Evolutionary conservation across 30 jellyfish, hydroid and myxozoan genomes (phyloP), one percentile per base, ranked within the genome.

Genomic region (Turritopsis rubra): DNA sequence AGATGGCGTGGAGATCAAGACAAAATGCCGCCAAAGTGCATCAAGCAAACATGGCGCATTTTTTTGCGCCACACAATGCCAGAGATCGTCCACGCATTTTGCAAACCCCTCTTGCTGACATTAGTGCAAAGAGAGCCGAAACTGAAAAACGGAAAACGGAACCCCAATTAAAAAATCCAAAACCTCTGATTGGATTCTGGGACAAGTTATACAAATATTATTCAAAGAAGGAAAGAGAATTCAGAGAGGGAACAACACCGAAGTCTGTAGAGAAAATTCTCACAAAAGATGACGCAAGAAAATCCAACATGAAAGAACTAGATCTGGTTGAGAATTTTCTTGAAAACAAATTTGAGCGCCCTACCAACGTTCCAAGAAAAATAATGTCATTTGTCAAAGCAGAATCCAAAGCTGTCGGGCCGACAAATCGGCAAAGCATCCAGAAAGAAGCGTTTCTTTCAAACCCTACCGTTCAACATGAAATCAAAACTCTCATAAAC

Each of bases 111-210:
- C 30, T 19, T 27, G 77, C 17, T 68, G 8, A 7, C 8, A 1
- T 8, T 27, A 68, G 8, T 27, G 77, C 16, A 68, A 27, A 68
- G 30, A 68, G 31, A 0, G 77, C 5, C 5, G 60, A 41, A 13
- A 41, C 60, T 41, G 60, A 41, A 41, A 5, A 5, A n/a, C n/a
- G n/a, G n/a, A n/a, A n/a, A n/a, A n/a, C n/a, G n/a, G n/a, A n/a
- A n/a, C n/a, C n/a, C n/a, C n/a, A n/a, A n/a, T n/a, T n/a, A n/a
- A n/a, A 70, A 17, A 29, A 29, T 70, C 66, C 66, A 26, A 53
- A 28, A 77, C n/a, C 41, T 18, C 29, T 77, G n/a, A 60, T n/a
- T 16, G 85, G 85, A 23, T 29, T 77, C 19, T 77, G 85, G 85
- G 85, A 77, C 18, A 77, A 77, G 28, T 66, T 77, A 23, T 77